Conservation (phyloP, 2,113 vertebrate species). For the Chaenogobius annularis region DNA sequence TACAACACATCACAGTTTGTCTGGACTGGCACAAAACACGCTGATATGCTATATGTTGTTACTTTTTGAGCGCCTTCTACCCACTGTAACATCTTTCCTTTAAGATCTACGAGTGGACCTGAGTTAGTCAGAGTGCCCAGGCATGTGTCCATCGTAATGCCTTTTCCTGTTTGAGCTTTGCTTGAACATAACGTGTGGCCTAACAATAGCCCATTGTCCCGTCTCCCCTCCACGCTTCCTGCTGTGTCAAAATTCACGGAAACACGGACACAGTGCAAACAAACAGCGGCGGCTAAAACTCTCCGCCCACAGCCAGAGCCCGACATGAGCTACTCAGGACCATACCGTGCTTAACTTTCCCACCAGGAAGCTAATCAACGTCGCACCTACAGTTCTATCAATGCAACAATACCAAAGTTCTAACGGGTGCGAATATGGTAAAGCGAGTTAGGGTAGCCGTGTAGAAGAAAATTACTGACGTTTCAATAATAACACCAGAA, state of each 20-base stretch:
- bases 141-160: constrained; percentile 36
- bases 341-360: constrained; percentile 39
- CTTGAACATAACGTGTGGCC: constrained; percentile 60
- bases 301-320: constrained; percentile 55
- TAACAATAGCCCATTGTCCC: constrained; percentile 82
- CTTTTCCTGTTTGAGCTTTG: constrained; percentile 75
- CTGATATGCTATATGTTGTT: neutral
- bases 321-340: constrained; percentile 54
- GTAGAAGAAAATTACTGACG: constrained; percentile 29
- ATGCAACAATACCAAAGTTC: constrained; percentile 13
- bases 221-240: constrained; percentile 72
- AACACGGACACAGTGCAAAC: constrained; percentile 78
- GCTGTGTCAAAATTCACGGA: constrained; percentile 80
- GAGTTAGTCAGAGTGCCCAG: constrained; percentile 35
- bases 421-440: constrained; percentile 36
- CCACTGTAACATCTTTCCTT: neutral
- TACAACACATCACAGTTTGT: neutral
- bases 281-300: constrained; percentile 71
- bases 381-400: constrained; percentile 48
- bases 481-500: constrained; percentile 41
- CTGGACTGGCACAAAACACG: neutral
- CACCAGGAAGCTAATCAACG: constrained; percentile 76
- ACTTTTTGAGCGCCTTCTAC: neutral
- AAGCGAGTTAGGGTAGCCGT: constrained; percentile 19
- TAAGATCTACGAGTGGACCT: constrained; percentile 9